Conservation (phyloP, 2,888 invertebrate species). For the Onchidella celtica region DNA sequence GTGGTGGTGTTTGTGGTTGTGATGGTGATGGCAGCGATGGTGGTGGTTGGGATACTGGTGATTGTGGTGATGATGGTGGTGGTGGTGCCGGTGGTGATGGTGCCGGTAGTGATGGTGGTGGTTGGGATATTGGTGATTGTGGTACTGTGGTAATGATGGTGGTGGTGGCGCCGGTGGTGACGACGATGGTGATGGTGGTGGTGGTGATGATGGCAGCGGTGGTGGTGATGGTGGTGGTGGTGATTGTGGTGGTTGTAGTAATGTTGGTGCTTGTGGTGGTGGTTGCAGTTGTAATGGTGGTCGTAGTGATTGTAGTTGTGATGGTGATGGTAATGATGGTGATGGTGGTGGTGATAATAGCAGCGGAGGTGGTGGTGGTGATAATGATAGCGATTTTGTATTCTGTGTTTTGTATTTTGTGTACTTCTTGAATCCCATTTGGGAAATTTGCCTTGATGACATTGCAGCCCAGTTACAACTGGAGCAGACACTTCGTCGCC, state of each 20-base stretch:
- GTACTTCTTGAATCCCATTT: too few species aligned
- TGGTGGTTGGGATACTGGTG: background rate
- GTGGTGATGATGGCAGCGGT: background rate
- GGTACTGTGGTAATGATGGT: background rate
- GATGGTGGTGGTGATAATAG: background rate
- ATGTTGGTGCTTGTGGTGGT: background rate
- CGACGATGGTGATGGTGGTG: slow-evolving; percentile 19
- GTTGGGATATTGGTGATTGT: too few species aligned
- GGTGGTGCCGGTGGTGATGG: slow-evolving; percentile 13
- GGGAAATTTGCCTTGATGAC: too few species aligned
- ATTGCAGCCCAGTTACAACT: too few species aligned
- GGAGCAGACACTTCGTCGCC: too few species aligned
- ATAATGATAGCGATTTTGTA: background rate
- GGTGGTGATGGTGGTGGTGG: background rate
- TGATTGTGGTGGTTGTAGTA: slow-evolving; percentile 4
- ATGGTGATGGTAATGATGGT: slow-evolving; percentile 5
- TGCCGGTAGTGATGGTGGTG: background rate
- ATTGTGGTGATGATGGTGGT: slow-evolving; percentile 14
- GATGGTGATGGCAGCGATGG: slow-evolving; percentile 13
- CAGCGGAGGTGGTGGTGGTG: slow-evolving; percentile 13
- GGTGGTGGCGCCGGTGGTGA: background rate
- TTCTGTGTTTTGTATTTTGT: too few species aligned
- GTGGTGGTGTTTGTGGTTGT: background rate
- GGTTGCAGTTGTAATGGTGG: background rate
- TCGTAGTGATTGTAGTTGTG: background rate